phyloP scores from a whole-genome alignment of 2,797 vertebrate genomes.

The Pristis pectinata region DNA sequence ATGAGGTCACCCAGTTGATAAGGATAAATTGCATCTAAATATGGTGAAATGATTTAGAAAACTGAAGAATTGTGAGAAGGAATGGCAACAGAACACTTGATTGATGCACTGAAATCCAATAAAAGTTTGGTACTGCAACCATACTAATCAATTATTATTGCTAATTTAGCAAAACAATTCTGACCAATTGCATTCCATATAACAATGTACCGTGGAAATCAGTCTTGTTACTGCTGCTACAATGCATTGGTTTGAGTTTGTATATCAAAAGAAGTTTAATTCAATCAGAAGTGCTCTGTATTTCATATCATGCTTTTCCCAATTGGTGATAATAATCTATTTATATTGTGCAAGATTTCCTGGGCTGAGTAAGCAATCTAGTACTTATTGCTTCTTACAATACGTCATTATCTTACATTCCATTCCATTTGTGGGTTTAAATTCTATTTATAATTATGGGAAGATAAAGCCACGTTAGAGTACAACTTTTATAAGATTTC shows the following conservation, averaged over 20 bases:
- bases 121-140: not conserved
- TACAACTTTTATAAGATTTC: no score
- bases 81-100: not conserved
- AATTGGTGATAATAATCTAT: not conserved
- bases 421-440: not conserved
- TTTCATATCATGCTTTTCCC: not conserved
- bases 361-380: not conserved
- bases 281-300: not conserved
- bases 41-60: not conserved
- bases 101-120: not conserved
- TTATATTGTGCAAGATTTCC: not conserved
- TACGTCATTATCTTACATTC: not conserved
- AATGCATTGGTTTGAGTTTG: not conserved
- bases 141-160: not conserved
- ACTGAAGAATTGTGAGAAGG: slow-evolving; percentile 11
- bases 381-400: not conserved
- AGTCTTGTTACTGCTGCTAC: not conserved
- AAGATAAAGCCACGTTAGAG: not conserved
- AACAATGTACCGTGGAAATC: not conserved
- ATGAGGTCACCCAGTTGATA: slow-evolving; percentile 11
- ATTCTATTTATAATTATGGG: not conserved
- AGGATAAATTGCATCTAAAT: not conserved
- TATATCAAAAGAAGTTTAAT: not conserved
- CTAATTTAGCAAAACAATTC: not conserved
- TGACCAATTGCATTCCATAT: not conserved